Percentiles rank a stretch among this genome's conserved stretches.
Evolutionary conservation across 2,113 vertebrate genomes (phyloP).

Genomic region (Phaethornis superciliosus): DNA sequence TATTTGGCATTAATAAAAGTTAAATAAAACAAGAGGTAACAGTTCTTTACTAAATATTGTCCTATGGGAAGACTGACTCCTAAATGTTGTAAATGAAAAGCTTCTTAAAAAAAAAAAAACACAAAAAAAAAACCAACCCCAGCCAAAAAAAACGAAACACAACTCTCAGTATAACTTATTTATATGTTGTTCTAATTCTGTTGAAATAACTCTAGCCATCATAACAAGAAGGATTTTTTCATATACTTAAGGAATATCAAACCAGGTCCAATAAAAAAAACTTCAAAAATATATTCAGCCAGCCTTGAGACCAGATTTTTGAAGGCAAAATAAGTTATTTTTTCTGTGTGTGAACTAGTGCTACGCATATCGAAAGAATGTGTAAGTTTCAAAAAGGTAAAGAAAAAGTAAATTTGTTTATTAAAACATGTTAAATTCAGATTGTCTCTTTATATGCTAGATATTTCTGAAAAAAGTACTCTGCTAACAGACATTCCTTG

Average conservation of each 20-base stretch:
- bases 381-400: neutral
- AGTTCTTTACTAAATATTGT: neutral
- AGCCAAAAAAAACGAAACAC: too few relatives aligned
- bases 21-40: neutral
- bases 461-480: neutral
- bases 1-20: neutral
- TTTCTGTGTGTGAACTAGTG: neutral
- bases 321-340: neutral
- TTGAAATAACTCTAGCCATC: neutral
- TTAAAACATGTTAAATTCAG: neutral
- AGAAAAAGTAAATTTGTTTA: neutral
- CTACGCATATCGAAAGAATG: neutral
- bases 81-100: neutral
- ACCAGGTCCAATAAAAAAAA: accelerated
- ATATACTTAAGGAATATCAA: neutral
- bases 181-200: neutral
- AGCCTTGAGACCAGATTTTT: neutral
- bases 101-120: too few relatives aligned
- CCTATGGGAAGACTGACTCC: neutral
- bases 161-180: neutral
- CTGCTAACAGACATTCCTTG: neutral
- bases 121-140: too few relatives aligned
- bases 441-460: neutral
- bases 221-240: neutral
- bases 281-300: accelerated